phyloP scores from a whole-genome alignment of 1,140 invertebrate species.

The Atta texana region DNA sequence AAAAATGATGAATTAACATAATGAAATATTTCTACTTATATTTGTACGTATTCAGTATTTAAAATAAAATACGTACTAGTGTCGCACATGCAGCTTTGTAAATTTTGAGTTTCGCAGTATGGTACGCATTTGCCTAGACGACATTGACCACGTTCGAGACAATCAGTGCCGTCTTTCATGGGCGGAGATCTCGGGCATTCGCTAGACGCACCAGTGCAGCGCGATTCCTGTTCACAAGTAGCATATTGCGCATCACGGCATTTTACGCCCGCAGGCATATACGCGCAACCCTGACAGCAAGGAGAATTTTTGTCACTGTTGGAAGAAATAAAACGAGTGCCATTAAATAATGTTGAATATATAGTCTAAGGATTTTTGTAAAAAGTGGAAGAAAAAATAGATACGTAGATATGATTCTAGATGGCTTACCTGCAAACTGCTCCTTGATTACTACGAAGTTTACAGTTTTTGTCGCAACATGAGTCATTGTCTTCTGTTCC shows the following conservation, averaged over 20 bases:
- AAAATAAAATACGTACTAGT: conserved; percentile 88
- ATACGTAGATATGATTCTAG: not conserved
- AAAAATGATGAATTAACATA: not conserved
- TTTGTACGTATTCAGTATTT: not conserved
- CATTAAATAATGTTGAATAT: conserved; percentile 27
- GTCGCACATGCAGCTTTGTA: conserved; percentile 98
- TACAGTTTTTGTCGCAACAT: conserved; percentile 97
- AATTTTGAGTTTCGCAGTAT: conserved; percentile 96
- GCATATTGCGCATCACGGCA: conserved; percentile 95
- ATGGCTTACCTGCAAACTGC: conserved; percentile 92
- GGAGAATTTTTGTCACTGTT: conserved; percentile 97
- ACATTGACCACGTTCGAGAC: conserved; percentile 95
- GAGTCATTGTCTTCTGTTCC: conserved; percentile 96
- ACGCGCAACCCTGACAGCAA: conserved; percentile 96
- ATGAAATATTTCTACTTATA: not conserved
- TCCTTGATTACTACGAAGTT: conserved; percentile 91
- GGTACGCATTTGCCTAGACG: conserved; percentile 94
- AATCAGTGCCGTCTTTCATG: conserved; percentile 95
- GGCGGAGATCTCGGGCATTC: conserved; percentile 93
- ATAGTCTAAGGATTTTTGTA: not conserved
- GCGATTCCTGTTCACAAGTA: conserved; percentile 95
- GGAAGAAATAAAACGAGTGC: conserved; percentile 78
- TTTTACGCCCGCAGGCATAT: conserved; percentile 92
- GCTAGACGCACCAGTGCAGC: conserved; percentile 91
- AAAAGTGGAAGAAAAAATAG: conserved; percentile 16